A percentile compares a stretch with the other conserved stretches of the same genome.
phyloP scores from a whole-genome alignment of 2,888 invertebrate genomes.

The Volucella zonaria region DNA sequence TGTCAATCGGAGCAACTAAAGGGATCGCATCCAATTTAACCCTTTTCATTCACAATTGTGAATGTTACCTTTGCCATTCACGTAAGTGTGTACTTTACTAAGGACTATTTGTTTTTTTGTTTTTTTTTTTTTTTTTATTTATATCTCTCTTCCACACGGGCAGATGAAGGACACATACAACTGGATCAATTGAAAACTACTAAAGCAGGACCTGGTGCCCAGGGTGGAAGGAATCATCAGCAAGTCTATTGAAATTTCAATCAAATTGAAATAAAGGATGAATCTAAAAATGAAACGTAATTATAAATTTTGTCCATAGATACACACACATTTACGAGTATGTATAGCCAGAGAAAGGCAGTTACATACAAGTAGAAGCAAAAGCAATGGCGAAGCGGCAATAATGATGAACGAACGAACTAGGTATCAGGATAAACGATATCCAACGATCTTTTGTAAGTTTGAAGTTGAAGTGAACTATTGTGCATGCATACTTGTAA shows the following conservation, averaged over 20 bases:
- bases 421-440: constrained; percentile 58
- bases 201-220: constrained; percentile 30
- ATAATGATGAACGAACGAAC: constrained; percentile 12
- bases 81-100: constrained; percentile 64
- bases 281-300: constrained; percentile 73
- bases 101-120: background rate
- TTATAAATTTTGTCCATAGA: constrained; percentile 71
- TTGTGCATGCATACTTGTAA: background rate
- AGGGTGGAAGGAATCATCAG: constrained; percentile 30
- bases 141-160: constrained; percentile 10
- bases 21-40: constrained; percentile 62
- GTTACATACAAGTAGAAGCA: background rate
- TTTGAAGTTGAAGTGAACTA: constrained; percentile 67
- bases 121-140: background rate
- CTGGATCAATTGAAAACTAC: constrained; percentile 56
- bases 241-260: constrained; percentile 74
- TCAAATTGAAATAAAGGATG: constrained; percentile 74
- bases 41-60: constrained; percentile 45
- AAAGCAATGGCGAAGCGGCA: background rate
- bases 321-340: constrained; percentile 37
- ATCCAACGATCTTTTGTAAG: constrained; percentile 70
- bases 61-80: constrained; percentile 70
- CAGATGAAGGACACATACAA: constrained; percentile 64
- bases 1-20: constrained; percentile 55
- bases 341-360: too few relatives aligned